Evolutionary conservation across 92 coral and sea anemone species (phyloP).

Genomic region (Siderastrea radians): DNA sequence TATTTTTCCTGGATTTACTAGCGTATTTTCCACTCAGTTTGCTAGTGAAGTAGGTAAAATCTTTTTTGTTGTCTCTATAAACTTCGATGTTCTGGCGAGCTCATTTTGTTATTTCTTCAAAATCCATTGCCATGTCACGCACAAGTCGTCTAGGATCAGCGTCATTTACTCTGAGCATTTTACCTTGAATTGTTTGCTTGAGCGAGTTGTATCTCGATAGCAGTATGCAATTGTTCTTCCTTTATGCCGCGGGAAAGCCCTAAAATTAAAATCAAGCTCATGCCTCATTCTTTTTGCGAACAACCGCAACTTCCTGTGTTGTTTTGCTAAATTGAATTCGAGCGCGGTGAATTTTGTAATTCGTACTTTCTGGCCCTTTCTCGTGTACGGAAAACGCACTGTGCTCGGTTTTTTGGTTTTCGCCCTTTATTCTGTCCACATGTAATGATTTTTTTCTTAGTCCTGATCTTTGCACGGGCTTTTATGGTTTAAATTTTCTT

Average conservation of each 20-base stretch:
- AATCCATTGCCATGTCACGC: constrained; percentile 44
- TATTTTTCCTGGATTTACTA: not conserved
- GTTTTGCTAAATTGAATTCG: not conserved
- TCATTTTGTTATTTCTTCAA: constrained; percentile 28
- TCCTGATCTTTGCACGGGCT: constrained; percentile 1
- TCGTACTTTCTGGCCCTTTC: constrained; percentile 37
- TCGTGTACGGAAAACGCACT: not conserved
- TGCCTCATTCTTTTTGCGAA: not conserved
- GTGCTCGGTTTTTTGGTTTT: not conserved
- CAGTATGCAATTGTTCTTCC: not conserved
- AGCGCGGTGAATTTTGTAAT: not conserved
- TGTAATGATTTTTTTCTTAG: not conserved
- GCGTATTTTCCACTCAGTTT: not conserved
- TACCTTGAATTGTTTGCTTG: not conserved
- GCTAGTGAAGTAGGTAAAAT: constrained; percentile 6
- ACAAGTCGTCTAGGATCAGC: not conserved
- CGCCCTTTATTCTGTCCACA: not conserved
- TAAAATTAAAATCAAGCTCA: not conserved
- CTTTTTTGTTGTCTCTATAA: constrained; percentile 26
- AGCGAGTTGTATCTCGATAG: not conserved
- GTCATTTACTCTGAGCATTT: constrained; percentile 4
- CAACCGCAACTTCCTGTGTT: not conserved
- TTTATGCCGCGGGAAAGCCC: not conserved
- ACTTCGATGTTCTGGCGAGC: constrained; percentile 16
- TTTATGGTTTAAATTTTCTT: constrained; percentile 27